A percentile compares a stretch with the other conserved stretches of the same genome.
phyloP scores from a whole-genome alignment of 1,140 invertebrate species.

The Camponotus vicinus region DNA sequence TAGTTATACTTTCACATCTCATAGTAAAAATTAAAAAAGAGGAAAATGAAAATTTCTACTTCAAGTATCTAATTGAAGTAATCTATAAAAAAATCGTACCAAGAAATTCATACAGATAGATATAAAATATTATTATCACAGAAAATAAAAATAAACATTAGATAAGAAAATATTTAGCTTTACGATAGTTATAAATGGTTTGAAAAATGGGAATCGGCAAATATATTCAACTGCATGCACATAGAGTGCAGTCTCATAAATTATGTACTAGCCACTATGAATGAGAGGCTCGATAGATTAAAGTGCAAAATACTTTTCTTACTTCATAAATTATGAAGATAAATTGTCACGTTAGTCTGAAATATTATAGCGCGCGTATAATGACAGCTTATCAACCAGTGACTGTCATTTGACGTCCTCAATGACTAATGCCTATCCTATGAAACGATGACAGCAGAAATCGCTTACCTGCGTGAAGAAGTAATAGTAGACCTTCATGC shows the following conservation, averaged over 20 bases:
- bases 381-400: conserved; percentile 9
- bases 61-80: too few relatives aligned
- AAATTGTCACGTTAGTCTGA: not conserved
- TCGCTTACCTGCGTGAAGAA: conserved; percentile 94
- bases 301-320: not conserved
- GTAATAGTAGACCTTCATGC: conserved; percentile 96
- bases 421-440: not conserved
- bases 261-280: not conserved
- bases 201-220: too few relatives aligned
- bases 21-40: too few relatives aligned
- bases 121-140: too few relatives aligned
- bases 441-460: not conserved
- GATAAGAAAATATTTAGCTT: too few relatives aligned
- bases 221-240: not conserved
- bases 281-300: not conserved
- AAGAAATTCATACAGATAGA: too few relatives aligned
- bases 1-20: too few relatives aligned
- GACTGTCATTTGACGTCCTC: conserved; percentile 31
- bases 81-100: too few relatives aligned
- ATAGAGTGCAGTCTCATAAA: not conserved
- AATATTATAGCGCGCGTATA: conserved; percentile 17
- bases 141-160: too few relatives aligned
- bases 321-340: not conserved
- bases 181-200: too few relatives aligned
- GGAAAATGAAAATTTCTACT: too few relatives aligned